Evolutionary conservation across 2,797 vertebrate genomes (phyloP).

Genomic region (Coreius guichenoti): DNA sequence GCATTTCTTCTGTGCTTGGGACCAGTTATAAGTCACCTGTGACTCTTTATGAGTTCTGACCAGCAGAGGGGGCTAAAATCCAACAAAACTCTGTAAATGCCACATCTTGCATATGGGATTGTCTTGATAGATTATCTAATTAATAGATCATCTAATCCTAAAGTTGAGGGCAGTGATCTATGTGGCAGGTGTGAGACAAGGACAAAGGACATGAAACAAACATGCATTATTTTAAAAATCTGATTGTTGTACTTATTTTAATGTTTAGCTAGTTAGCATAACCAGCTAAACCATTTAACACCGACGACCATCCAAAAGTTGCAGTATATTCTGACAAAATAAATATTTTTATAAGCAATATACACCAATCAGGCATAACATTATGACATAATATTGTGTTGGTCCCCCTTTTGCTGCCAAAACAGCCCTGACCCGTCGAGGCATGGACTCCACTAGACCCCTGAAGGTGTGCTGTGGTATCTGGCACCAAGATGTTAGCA

Average conservation of each 20-base stretch:
- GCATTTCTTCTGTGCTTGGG: not conserved
- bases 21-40: not conserved
- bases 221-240: not conserved
- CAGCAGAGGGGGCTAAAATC: constrained; percentile 49
- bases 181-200: not conserved
- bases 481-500: no score
- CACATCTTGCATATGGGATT: not conserved
- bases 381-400: no score
- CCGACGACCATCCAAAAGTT: not conserved
- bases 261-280: not conserved
- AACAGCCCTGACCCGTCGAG: no score
- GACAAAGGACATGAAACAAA: not conserved
- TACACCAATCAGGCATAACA: no score
- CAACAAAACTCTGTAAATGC: not conserved
- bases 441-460: no score
- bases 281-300: not conserved
- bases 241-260: not conserved
- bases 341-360: no score
- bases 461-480: no score
- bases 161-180: not conserved
- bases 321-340: not conserved
- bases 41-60: not conserved
- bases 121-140: not conserved
- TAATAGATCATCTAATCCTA: constrained; percentile 1
- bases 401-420: no score